phyloP scores from a whole-genome alignment of 2,888 invertebrate genomes.

The Germaria angustata region DNA sequence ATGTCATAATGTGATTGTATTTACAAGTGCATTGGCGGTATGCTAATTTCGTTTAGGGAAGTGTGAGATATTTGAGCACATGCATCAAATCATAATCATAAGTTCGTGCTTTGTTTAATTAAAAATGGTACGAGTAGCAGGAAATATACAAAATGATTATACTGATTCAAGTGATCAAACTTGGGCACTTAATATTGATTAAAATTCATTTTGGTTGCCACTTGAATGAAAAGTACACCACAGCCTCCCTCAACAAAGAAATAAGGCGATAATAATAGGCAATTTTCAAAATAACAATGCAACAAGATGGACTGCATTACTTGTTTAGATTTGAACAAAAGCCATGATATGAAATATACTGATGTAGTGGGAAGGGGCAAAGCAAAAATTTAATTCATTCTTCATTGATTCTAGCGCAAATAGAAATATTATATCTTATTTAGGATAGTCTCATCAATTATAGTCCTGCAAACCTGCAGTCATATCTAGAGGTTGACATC shows the following conservation, averaged over 20 bases:
- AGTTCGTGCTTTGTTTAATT: neutral
- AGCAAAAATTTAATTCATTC: no score
- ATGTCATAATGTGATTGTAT: slow-evolving; percentile 17
- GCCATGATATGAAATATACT: no score
- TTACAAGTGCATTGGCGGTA: neutral
- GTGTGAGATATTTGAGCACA: neutral
- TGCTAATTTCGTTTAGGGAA: neutral
- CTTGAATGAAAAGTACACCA: neutral
- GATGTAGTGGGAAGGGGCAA: no score
- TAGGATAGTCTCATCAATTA: no score
- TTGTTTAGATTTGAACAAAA: no score
- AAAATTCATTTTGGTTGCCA: neutral
- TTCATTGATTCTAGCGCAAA: no score
- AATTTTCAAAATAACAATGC: no score
- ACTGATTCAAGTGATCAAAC: neutral
- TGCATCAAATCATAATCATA: slow-evolving; percentile 12
- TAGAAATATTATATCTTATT: no score
- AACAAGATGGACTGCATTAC: no score
- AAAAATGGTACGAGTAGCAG: neutral
- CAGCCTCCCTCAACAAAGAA: neutral
- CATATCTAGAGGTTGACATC: no score
- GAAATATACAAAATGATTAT: neutral
- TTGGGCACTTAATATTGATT: slow-evolving; percentile 4
- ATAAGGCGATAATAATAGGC: no score
- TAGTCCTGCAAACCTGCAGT: no score